These are phyloP conservation scores for Rhyacichthys aspro DNA, from an alignment of 2,797 vertebrate species.

Conservation along the genomic window DNA sequence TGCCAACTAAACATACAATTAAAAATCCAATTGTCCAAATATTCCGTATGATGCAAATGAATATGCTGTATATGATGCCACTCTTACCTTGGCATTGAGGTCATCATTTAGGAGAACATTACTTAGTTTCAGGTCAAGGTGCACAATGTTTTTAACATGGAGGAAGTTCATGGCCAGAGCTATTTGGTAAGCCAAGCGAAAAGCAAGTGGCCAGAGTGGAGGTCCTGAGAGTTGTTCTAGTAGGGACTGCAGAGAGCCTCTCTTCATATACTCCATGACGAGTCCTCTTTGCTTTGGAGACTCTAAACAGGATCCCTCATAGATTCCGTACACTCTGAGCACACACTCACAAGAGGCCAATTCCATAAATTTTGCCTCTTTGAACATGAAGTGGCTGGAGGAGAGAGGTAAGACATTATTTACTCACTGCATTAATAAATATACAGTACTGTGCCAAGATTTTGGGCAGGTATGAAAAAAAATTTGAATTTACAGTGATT, in stretches of 20 bases:
- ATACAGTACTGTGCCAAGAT: too few species aligned
- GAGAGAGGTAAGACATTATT: background rate
- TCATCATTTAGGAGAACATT: slow-evolving; percentile 73
- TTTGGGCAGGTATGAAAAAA: too few species aligned
- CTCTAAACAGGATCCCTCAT: slow-evolving; percentile 5
- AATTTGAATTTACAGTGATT: too few species aligned
- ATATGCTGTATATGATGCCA: too few species aligned
- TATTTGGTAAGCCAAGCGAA: slow-evolving; percentile 71
- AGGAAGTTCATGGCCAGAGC: slow-evolving; percentile 78
- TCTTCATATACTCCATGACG: slow-evolving; percentile 76
- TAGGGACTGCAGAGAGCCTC: slow-evolving; percentile 68
- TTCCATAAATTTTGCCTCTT: slow-evolving; percentile 62
- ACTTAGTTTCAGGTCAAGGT: slow-evolving; percentile 78
- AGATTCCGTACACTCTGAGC: slow-evolving; percentile 64
- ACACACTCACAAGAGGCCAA: slow-evolving; percentile 60
- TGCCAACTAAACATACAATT: slow-evolving; percentile 58
- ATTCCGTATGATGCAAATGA: too few species aligned
- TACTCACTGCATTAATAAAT: background rate
- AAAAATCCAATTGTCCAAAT: background rate
- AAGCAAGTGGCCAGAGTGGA: slow-evolving; percentile 66
- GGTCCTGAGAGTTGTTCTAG: slow-evolving; percentile 27
- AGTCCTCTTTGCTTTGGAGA: slow-evolving; percentile 43
- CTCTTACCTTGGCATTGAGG: slow-evolving; percentile 69
- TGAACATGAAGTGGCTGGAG: background rate
- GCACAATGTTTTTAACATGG: slow-evolving; percentile 61